Evolutionary conservation across 2,797 vertebrate species (phyloP), one percentile per base, ranked within the genome.

Genomic region (Brachyalestes nurse): DNA sequence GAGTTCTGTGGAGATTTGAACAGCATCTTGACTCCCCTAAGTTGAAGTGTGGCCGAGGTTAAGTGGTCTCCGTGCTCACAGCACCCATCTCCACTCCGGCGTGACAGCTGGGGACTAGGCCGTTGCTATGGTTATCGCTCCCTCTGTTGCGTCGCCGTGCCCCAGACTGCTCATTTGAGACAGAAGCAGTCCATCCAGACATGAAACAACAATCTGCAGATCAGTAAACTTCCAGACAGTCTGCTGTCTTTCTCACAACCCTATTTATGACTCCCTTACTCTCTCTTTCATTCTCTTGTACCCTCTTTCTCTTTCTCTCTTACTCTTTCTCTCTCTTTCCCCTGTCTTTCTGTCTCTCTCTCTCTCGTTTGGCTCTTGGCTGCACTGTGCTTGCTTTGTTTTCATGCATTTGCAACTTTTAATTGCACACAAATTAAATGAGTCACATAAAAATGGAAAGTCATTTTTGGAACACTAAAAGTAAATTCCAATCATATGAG

Each of bases 21-120:
- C 91, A 92, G 90, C 92, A 91, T 94, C 94, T 94, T 94, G 92
- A 94, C 93, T 95, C 89, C 92, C 88, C 90, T 95, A 93, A 95
- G 90, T 92, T 93, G 91, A 91, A 90, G 93, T 92, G 93, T 90
- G 92, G 90, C 92, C 90, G 93, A 92, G 93, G 93, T 94, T 94
- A 94, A 94, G 93, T 95, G 93, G 91, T 92, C 93, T 93, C 92
- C 85, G 90, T 83, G 88, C 91, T 93, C 89, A 85, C 91, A 90
- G 91, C 90, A 93, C 92, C 92, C 91, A 92, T 94, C 92, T 90
- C 93, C 91, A 89, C 90, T 90, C 89, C 87, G 87, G 85, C 17
- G 61, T 93, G 92, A 94, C 93, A 94, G 93, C 92, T 95, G 93
- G 92, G 93, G 93, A 94, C 93, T 92, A 90, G 87, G 90, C 87